Percentiles rank a stretch among this genome's conserved stretches.
Conservation (phyloP, 2,113 vertebrate species). For the Lagopus muta region DNA sequence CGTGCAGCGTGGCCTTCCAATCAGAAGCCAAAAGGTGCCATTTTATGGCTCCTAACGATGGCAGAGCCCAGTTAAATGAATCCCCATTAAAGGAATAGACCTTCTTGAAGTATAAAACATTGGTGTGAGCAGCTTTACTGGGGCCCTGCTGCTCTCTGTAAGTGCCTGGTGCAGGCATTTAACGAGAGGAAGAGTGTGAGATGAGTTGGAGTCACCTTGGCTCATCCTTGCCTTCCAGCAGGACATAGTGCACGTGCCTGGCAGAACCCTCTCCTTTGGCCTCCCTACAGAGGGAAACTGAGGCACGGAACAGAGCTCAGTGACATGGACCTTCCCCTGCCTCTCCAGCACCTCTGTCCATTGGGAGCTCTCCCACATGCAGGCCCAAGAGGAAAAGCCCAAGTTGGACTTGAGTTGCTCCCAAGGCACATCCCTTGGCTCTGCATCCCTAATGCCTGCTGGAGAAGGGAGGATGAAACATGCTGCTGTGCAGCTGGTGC, state of each 20-base stretch:
- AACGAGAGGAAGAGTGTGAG: not conserved
- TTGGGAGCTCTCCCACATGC: not conserved
- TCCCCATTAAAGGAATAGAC: conserved; percentile 54
- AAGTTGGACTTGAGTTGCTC: not conserved
- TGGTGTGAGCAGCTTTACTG: conserved; percentile 1
- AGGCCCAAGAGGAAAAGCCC: not conserved
- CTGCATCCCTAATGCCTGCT: not conserved
- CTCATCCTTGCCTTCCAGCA: conserved; percentile 22
- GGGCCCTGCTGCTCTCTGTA: not conserved
- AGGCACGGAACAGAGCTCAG: not conserved
- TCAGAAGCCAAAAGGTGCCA: conserved; percentile 69
- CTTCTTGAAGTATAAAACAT: conserved; percentile 38
- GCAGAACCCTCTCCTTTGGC: not conserved
- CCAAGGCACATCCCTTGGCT: accelerated
- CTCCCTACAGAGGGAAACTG: not conserved
- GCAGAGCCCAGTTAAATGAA: conserved; percentile 59
- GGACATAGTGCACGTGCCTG: not conserved
- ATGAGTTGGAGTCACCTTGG: conserved; percentile 49
- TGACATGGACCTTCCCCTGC: not conserved
- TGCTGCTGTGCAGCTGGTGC: not conserved
- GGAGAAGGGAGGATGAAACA: not conserved
- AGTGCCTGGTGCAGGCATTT: not conserved
- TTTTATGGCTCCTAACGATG: conserved; percentile 66
- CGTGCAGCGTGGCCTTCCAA: conserved; percentile 28
- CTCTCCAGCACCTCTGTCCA: not conserved